These are phyloP conservation scores for Eriocheir sinensis DNA, from an alignment of 1,140 invertebrate genomes.

Conservation along the genomic window DNA sequence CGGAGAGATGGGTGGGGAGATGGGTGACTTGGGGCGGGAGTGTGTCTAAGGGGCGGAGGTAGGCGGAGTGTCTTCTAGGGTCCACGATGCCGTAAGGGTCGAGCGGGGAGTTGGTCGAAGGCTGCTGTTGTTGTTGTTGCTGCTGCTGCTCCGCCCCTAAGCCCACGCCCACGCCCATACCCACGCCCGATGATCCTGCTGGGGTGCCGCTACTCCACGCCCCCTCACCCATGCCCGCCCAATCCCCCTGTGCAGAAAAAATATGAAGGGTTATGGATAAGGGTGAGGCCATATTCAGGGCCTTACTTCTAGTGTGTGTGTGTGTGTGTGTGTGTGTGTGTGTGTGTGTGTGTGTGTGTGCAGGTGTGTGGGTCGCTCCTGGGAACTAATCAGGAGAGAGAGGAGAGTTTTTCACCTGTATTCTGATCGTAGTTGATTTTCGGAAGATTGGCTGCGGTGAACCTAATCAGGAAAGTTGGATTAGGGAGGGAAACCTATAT, in stretches of 20 bases:
- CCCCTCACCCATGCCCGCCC: slow-evolving; percentile 49
- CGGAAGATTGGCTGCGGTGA: not conserved
- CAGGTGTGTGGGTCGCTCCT: not conserved
- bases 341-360: no score
- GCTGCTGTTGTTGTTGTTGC: not conserved
- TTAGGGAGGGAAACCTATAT: not conserved
- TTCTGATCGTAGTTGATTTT: not conserved
- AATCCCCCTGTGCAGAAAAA: not conserved
- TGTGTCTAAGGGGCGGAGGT: slow-evolving; percentile 59
- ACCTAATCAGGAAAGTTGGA: not conserved
- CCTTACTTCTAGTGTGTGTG: not conserved
- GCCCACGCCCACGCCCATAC: not conserved
- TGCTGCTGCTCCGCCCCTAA: not conserved
- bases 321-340: not conserved
- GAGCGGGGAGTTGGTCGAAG: not conserved
- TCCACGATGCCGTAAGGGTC: slow-evolving; percentile 53
- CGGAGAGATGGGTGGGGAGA: slow-evolving; percentile 45
- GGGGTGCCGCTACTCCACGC: slow-evolving; percentile 44
- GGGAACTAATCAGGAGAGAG: not conserved
- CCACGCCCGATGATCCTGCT: slow-evolving; percentile 27
- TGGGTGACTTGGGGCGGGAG: slow-evolving; percentile 52
- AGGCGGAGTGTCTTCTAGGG: slow-evolving; percentile 58
- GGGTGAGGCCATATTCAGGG: no score
- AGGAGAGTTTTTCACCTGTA: not conserved
- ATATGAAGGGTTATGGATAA: not conserved